phyloP scores from a whole-genome alignment of 2,888 invertebrate species.

The Glaucopsyche alexis region DNA sequence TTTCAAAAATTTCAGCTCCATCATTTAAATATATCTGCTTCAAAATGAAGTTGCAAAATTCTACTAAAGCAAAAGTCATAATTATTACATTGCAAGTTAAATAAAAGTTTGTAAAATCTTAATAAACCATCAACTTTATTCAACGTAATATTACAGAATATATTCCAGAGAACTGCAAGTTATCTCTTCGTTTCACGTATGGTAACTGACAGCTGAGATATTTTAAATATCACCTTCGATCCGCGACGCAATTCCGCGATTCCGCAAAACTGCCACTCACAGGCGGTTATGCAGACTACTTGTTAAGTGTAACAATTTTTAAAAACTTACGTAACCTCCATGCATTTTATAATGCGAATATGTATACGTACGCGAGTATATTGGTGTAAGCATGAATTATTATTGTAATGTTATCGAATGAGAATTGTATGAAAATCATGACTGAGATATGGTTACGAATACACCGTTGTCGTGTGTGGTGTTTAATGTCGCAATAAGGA shows the following conservation, averaged over 20 bases:
- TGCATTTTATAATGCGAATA: background rate
- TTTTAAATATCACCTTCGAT: constrained; percentile 29
- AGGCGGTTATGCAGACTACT: constrained; percentile 8
- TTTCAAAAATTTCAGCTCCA: no score
- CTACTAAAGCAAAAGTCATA: no score
- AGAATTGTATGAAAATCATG: no score
- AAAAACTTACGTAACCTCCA: background rate
- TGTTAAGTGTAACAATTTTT: background rate
- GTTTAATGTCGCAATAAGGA: no score
- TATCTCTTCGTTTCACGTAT: constrained; percentile 11
- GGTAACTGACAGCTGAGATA: constrained; percentile 26
- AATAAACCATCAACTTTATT: background rate
- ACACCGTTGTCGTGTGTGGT: no score
- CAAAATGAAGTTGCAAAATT: no score
- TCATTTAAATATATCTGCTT: no score
- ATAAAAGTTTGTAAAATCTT: background rate
- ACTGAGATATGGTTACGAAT: no score
- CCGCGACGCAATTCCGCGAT: background rate
- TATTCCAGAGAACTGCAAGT: background rate
- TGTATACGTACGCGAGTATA: no score
- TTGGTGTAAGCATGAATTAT: no score
- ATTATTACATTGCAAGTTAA: no score
- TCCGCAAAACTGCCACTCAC: constrained; percentile 2
- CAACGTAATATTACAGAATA: constrained; percentile 4
- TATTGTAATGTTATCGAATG: no score